A percentile compares a stretch with the other conserved stretches of the same genome.
Evolutionary conservation across 2,113 vertebrate genomes (phyloP).

Genomic region (Pogona vitticeps): DNA sequence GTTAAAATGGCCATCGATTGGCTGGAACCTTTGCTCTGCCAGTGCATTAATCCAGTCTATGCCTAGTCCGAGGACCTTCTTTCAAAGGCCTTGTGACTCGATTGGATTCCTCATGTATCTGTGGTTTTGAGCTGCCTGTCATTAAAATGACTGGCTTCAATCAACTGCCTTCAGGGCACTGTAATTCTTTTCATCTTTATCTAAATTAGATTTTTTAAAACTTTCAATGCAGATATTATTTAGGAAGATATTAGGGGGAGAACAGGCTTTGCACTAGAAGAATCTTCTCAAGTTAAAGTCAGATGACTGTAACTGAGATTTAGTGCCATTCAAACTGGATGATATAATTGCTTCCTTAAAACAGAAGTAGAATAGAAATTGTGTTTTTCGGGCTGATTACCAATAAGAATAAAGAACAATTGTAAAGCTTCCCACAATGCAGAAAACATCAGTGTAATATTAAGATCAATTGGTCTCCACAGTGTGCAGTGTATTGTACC

Average conservation of each 20-base stretch:
- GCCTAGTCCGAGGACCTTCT: background rate
- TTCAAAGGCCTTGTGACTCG: too few relatives aligned
- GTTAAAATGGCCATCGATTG: too few relatives aligned
- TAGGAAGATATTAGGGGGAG: background rate
- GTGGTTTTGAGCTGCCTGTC: background rate
- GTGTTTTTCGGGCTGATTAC: background rate
- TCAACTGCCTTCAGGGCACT: background rate
- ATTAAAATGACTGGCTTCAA: background rate
- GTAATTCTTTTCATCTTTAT: background rate
- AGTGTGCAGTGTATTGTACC: background rate
- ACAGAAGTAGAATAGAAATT: background rate
- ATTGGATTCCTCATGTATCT: too few relatives aligned
- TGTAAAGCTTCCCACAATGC: background rate
- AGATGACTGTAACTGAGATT: background rate
- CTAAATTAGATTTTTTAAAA: background rate
- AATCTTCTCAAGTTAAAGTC: background rate
- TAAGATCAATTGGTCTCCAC: background rate
- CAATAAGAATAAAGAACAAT: constrained; percentile 11
- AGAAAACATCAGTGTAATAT: background rate
- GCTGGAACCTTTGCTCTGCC: too few relatives aligned
- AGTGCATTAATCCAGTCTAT: background rate
- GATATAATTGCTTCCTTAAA: background rate
- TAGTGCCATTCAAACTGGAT: background rate
- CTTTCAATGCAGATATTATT: background rate
- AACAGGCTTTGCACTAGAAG: background rate